These are phyloP conservation scores for Steinernema scapterisci DNA, from an alignment of 2,888 invertebrate genomes.

Conservation along the genomic window DNA sequence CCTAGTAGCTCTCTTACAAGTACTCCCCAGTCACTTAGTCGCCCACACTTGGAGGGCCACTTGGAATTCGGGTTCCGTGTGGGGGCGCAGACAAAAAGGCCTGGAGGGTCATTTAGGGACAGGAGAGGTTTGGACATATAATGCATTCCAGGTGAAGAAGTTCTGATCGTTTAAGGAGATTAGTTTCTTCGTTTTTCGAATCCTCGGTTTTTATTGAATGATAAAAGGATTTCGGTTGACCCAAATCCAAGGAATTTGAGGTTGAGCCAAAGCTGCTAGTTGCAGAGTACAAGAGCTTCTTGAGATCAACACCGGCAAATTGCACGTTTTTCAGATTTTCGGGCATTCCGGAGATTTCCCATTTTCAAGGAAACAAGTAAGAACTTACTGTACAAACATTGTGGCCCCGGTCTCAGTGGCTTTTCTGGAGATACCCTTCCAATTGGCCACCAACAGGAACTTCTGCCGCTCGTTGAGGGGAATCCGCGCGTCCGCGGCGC, in stretches of 20 bases:
- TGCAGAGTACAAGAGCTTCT: too few relatives aligned
- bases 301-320: too few relatives aligned
- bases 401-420: conserved; percentile 86
- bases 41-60: too few relatives aligned
- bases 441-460: conserved; percentile 85
- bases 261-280: too few relatives aligned
- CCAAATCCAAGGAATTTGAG: too few relatives aligned
- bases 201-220: too few relatives aligned
- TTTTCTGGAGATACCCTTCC: conserved; percentile 87
- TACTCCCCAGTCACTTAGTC: background rate
- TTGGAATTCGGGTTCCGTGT: background rate
- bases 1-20: background rate
- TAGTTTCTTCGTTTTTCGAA: too few relatives aligned
- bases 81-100: background rate
- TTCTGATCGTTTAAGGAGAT: too few relatives aligned
- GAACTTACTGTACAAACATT: conserved; percentile 81
- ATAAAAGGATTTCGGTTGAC: too few relatives aligned
- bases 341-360: too few relatives aligned
- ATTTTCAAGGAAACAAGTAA: too few relatives aligned
- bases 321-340: too few relatives aligned
- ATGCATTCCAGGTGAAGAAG: background rate
- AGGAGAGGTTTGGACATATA: background rate
- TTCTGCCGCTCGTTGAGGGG: conserved; percentile 85
- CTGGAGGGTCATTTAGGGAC: background rate
- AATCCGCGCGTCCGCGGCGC: conserved; percentile 76